Base-by-base conservation (phyloP, 2,888 invertebrate genomes). In the Aethes cnicana region DNA sequence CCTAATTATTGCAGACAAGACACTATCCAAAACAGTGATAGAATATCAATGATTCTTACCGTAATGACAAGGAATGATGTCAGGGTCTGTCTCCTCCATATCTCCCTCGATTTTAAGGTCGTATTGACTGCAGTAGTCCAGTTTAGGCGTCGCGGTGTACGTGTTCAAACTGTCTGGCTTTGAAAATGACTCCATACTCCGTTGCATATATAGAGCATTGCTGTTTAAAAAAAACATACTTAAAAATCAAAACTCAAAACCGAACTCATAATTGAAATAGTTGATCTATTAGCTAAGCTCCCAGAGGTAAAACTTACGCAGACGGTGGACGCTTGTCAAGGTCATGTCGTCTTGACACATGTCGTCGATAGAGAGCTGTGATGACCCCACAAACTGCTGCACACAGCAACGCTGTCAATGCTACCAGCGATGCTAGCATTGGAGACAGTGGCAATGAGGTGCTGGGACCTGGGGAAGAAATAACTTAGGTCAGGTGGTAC, bases 61-160 rank as follows among this genome's bases (percentile, higher is more conserved):
- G 83, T 95, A 95, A 87, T 95, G 95, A 86, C 95, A 95, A 56
- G 96, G 94, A 79, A 96, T 96, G 64, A 96, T 95, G 78, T 96
- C 96, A 53, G 96, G 96, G 84, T 96, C 95, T 42, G 93, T 93
- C 67, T 94, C 94, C 65, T 93, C 93, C 56, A 74, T 70, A 1
- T 77, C 75, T 0, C 91, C 92, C 62, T 74, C 92, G 85, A 77
- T 89, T 89, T 74, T 91, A 79, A 81, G 83, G 72, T 75, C 91
- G 72, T 81, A 83, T 74, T 80, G 91, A 72, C 81, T 84, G 77
- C 79, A 88, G 83, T 88, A 90, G 73, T 84, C 84, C 63, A 81
- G 75, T 68, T 82, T 82, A 55, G 75, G 87, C 14, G 81, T 78
- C 18, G 72, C 78, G 18, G 80, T 78, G 62, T 86, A 86, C 0